Conservation (phyloP, 2,888 invertebrate genomes). For the Doris montereyensis region DNA sequence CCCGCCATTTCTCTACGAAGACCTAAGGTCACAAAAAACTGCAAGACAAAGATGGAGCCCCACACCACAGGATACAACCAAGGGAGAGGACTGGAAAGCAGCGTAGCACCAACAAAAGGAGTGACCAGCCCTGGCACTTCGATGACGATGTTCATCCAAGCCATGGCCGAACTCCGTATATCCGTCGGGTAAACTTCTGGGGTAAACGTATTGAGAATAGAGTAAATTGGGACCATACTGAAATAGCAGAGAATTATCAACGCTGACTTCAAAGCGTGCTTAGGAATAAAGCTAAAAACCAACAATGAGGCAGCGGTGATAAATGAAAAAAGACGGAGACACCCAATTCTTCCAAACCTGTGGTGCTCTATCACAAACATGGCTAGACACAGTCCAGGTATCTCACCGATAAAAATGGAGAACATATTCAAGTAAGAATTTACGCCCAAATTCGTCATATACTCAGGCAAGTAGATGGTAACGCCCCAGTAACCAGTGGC, state of each 20-base stretch:
- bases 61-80: conserved; percentile 65
- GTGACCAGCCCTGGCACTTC: conserved; percentile 59
- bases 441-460: conserved; percentile 55
- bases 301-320: conserved; percentile 52
- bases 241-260: conserved; percentile 61
- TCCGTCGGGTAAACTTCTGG: conserved; percentile 63
- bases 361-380: conserved; percentile 60
- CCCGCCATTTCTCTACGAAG: conserved; percentile 57
- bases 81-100: conserved; percentile 53
- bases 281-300: conserved; percentile 55
- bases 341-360: conserved; percentile 60
- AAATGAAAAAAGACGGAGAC: conserved; percentile 58
- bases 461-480: conserved; percentile 62
- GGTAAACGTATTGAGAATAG: conserved; percentile 63
- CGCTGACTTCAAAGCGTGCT: conserved; percentile 55
- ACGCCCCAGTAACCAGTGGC: conserved; percentile 65
- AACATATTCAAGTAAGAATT: conserved; percentile 63
- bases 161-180: conserved; percentile 61
- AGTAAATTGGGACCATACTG: conserved; percentile 65
- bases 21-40: conserved; percentile 54
- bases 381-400: conserved; percentile 61
- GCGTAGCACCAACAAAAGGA: conserved; percentile 58
- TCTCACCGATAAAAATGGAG: conserved; percentile 60
- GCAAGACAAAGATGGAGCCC: conserved; percentile 55
- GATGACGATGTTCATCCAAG: conserved; percentile 59